phyloP scores from a whole-genome alignment of 1,140 invertebrate species.

The Phocides pigmalion region DNA sequence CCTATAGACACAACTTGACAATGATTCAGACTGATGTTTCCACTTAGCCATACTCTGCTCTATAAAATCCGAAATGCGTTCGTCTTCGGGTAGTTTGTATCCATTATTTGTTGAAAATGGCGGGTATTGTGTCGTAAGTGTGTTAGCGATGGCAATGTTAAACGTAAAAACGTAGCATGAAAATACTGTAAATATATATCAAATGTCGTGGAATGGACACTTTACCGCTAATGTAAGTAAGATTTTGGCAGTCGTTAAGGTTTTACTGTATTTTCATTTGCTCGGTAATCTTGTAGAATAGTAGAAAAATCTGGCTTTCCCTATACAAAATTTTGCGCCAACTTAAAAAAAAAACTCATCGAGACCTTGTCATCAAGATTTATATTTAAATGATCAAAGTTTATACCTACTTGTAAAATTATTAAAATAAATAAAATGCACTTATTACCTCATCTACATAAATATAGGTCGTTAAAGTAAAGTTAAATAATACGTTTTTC shows the following conservation, averaged over 20 bases:
- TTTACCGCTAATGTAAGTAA: conserved; percentile 17
- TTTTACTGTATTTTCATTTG: conserved; percentile 8
- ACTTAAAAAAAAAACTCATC: too few relatives aligned
- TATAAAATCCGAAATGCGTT: not conserved
- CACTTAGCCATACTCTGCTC: not conserved
- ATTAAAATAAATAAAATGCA: too few relatives aligned
- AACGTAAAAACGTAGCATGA: not conserved
- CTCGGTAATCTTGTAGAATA: not conserved
- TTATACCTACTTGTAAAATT: too few relatives aligned
- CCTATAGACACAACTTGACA: too few relatives aligned
- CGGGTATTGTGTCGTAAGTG: conserved; percentile 9
- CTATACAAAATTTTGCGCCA: not conserved
- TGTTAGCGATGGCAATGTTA: conserved; percentile 1
- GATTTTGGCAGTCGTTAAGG: conserved; percentile 18
- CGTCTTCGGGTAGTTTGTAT: conserved; percentile 15
- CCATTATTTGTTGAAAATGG: conserved; percentile 13
- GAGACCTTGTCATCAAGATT: too few relatives aligned
- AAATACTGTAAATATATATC: conserved; percentile 10
- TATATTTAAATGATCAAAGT: too few relatives aligned
- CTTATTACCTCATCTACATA: too few relatives aligned
- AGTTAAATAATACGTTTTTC: too few relatives aligned
- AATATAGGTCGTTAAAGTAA: too few relatives aligned
- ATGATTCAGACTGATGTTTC: too few relatives aligned
- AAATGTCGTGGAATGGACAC: conserved; percentile 14
- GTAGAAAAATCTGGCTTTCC: not conserved